A percentile compares a stretch with the other conserved stretches of the same genome.
phyloP scores from a whole-genome alignment of 2,797 vertebrate species.

The Setipinna tenuifilis region DNA sequence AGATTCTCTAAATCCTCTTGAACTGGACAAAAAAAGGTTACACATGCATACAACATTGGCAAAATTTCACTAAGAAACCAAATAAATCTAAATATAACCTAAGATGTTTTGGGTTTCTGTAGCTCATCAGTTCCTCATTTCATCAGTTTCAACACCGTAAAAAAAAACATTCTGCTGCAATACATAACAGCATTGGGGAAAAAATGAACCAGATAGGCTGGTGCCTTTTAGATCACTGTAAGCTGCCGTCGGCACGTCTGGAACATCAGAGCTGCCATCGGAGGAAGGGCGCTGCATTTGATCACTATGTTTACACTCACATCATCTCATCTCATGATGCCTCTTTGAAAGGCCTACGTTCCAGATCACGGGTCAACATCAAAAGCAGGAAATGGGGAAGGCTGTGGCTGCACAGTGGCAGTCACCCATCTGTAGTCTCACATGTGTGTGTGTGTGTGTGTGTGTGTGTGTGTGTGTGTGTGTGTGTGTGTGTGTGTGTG shows the following conservation, averaged over 20 bases:
- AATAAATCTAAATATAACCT: neutral
- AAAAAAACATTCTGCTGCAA: neutral
- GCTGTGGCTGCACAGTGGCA: neutral
- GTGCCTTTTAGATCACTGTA: neutral
- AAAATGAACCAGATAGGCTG: neutral
- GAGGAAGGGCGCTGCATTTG: neutral
- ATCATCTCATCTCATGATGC: neutral
- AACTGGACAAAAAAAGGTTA: too few relatives aligned
- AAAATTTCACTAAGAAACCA: too few relatives aligned
- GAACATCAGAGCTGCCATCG: neutral
- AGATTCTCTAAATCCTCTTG: too few relatives aligned
- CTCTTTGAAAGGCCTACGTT: neutral
- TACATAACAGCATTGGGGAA: neutral
- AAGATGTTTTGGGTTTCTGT: neutral
- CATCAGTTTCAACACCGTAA: neutral
- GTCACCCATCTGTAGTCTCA: neutral
- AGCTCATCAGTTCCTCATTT: neutral
- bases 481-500: neutral
- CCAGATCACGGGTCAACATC: constrained; percentile 20
- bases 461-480: too few relatives aligned
- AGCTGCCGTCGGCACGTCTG: neutral
- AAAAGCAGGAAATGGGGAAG: neutral
- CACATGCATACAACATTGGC: too few relatives aligned
- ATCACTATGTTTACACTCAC: neutral
- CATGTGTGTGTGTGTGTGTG: neutral